These are phyloP conservation scores for Fragum fragum DNA, from an alignment of 2,888 invertebrate species.

Conservation along the genomic window DNA sequence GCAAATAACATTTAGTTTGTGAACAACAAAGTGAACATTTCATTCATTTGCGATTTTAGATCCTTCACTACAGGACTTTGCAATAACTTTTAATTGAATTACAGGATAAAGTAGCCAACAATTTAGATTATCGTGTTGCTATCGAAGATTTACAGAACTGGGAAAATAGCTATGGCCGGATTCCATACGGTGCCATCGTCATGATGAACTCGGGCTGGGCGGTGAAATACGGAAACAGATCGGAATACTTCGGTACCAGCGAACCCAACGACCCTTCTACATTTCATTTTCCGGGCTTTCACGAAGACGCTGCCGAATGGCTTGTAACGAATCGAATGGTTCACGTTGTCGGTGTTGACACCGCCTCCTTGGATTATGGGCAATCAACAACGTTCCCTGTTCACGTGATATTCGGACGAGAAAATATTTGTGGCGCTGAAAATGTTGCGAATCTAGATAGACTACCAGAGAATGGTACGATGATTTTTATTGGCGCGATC, in stretches of 20 bases:
- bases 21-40: no score
- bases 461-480: slow-evolving; percentile 78
- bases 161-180: slow-evolving; percentile 86
- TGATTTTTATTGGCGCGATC: slow-evolving; percentile 88
- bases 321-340: slow-evolving; percentile 87
- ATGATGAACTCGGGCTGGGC: slow-evolving; percentile 87
- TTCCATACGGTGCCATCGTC: slow-evolving; percentile 87
- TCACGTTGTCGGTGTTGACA: slow-evolving; percentile 90
- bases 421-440: slow-evolving; percentile 89
- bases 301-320: slow-evolving; percentile 89
- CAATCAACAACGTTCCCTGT: slow-evolving; percentile 87
- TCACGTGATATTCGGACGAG: slow-evolving; percentile 88
- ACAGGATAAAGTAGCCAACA: slow-evolving; percentile 31
- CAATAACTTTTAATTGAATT: no score
- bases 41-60: no score
- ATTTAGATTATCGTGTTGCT: slow-evolving; percentile 51
- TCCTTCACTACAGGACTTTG: no score
- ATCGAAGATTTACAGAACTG: slow-evolving; percentile 77
- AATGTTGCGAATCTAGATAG: slow-evolving; percentile 88
- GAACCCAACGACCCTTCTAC: slow-evolving; percentile 59
- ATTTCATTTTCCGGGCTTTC: slow-evolving; percentile 86
- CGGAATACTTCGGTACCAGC: slow-evolving; percentile 67
- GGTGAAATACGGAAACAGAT: slow-evolving; percentile 81
- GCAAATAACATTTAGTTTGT: no score
- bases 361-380: slow-evolving; percentile 90